Evolutionary conservation across 2,888 invertebrate genomes (phyloP).

Genomic region (Aricia artaxerxes): DNA sequence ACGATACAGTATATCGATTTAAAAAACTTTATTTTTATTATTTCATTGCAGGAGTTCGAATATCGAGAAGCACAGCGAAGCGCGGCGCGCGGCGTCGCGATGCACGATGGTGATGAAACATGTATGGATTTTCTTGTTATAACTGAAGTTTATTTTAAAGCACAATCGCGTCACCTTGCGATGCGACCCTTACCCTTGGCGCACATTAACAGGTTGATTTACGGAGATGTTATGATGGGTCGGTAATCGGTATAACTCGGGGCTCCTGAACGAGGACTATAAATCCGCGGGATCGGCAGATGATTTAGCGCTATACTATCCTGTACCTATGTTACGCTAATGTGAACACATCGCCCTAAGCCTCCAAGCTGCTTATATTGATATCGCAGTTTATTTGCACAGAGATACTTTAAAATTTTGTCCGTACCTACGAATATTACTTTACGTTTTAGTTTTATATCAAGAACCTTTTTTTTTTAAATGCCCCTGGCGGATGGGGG

Average conservation of each 20-base stretch:
- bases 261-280: not conserved
- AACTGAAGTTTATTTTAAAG: not conserved
- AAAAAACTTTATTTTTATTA: too few relatives aligned
- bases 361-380: not conserved
- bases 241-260: not conserved
- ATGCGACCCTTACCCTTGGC: not conserved
- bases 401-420: not conserved
- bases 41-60: too few relatives aligned
- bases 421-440: too few relatives aligned
- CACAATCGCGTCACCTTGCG: not conserved
- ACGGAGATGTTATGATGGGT: slow-evolving; percentile 3
- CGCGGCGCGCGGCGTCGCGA: too few relatives aligned
- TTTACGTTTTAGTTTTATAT: too few relatives aligned
- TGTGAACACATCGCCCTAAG: not conserved
- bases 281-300: not conserved
- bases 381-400: not conserved
- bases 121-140: too few relatives aligned
- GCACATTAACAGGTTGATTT: not conserved
- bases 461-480: too few relatives aligned
- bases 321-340: not conserved
- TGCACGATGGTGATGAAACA: too few relatives aligned
- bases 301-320: not conserved
- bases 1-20: too few relatives aligned
- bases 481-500: too few relatives aligned
- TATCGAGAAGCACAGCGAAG: too few relatives aligned